Evolutionary conservation across 2,113 vertebrate species (phyloP), one percentile per base, ranked within the genome.

Genomic region (Uria lomvia): DNA sequence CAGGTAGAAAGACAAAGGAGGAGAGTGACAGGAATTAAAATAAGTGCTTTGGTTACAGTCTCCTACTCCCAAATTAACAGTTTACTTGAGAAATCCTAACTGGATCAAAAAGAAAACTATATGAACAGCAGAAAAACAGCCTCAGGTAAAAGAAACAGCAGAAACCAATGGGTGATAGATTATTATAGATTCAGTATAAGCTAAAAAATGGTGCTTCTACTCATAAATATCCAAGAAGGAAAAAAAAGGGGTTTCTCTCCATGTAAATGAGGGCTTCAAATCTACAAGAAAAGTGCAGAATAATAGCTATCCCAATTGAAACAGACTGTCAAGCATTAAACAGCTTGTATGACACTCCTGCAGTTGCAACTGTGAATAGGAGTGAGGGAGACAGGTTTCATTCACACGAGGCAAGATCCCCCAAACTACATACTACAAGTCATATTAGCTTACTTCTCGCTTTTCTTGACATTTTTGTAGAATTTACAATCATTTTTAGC

Each of bases 1-100:
- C 77, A 94, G 74, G 58, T 58, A 97, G 40, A 94, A 94, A 91
- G 66, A 94, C 77, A 96, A 94, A 88, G 79, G 49, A 92, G 15
- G 1, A 59, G 45, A 96, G 58, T 85, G 73, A 97, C 76, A 59
- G 45, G 73, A 95, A 95, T 95, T 62, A 92, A 95, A 95, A 72
- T 49, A 87, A 91, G 62, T 70, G 47, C 32, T 72, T 95, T 94
- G 67, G 62, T 91, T 95, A 82, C 53, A 78, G 70, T 87, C 45
- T 84, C 27, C 70, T 90, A 72, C 50, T 95, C 70, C 67, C 62
- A 95, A 85, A 59, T 73, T 58, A 90, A 79, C 1, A 3, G 53
- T 91, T 94, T 55, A 87, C 53, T 88, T 87, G 68, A 91, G 58
- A 85, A 91, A 91, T 85, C 4, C 62, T 87, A 94, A 65, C 58